Base-by-base conservation (phyloP, 2,113 vertebrate species). In the Oceanodroma tethys region DNA sequence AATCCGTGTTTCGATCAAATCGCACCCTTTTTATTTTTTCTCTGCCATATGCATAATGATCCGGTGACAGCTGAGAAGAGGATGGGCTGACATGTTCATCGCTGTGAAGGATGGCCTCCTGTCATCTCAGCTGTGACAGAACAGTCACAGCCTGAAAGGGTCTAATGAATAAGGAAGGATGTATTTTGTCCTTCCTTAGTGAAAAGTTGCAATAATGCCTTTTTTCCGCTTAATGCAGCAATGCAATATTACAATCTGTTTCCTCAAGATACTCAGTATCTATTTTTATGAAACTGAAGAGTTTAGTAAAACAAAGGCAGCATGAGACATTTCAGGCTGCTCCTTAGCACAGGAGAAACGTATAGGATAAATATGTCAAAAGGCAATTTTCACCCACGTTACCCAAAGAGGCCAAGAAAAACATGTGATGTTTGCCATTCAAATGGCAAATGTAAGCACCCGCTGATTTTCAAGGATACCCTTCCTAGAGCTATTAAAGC, bases 51-150 rank as follows among this genome's bases (percentile, higher is more conserved):
- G 40, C 76, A 93, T 67, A 93, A 95, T 7, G 52, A 40, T 34
- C 19, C 6, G 6, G 53, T 95, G 66, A 88, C 60, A 91, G 90
- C 81, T 84, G 63, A 94, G 94, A 32, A 71, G 94, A 82, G 82
- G 68, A 30, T 3, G 9, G 42, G 43, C 32, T 85, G 91, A 90
- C 87, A 84, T 5, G 21, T 63, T 91, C 82, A 55, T 60, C 20
- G 40, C 84, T 53, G 88, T 90, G 84, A 97, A 56, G 73, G 76
- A 95, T 88, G 84, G 84, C 22, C 86, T 95, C 70, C 48, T 86
- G 81, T 55, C 76, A 74, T 40, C 82, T 60, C 58, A 79, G 42
- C 88, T 68, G 34, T 70, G 73, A 94, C 82, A 63, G 55, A 78
- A 72, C 4, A 1, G 50, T 81, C 90, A 68, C 72, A 84, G 71